These are phyloP conservation scores for Stigmatopora argus DNA, from an alignment of 2,113 vertebrate species.

Conservation along the genomic window DNA sequence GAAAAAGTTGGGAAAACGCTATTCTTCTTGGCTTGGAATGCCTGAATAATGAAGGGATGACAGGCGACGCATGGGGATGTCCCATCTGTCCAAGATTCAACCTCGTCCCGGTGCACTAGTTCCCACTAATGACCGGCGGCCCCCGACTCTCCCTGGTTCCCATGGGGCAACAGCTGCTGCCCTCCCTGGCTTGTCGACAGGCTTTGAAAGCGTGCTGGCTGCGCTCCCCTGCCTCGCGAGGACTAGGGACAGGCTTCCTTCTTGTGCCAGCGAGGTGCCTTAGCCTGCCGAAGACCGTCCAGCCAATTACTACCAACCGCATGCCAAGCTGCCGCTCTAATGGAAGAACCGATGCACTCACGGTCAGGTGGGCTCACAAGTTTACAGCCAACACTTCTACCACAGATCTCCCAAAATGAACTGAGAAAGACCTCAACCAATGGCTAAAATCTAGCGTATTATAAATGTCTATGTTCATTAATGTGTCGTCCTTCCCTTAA, in stretches of 20 bases:
- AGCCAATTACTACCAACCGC: constrained; percentile 68
- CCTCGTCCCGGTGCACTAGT: constrained; percentile 53
- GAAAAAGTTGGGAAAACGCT: constrained; percentile 20
- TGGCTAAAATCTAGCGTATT: too few species aligned
- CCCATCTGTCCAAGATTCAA: constrained; percentile 60
- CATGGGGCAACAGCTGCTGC: constrained; percentile 69
- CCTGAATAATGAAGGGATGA: constrained; percentile 35
- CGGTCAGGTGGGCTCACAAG: constrained; percentile 51
- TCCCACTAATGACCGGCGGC: constrained; percentile 70
- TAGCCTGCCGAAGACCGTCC: constrained; percentile 67
- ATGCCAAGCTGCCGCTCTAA: constrained; percentile 65
- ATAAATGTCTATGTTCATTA: too few species aligned
- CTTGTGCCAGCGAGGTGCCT: constrained; percentile 71
- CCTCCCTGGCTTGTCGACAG: constrained; percentile 49
- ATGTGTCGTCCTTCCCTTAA: too few species aligned
- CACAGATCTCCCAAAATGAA: constrained; percentile 20
- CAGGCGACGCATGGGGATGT: constrained; percentile 38
- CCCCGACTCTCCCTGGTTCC: constrained; percentile 53
- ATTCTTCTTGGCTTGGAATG: constrained; percentile 30
- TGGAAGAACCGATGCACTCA: constrained; percentile 65
- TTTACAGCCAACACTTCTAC: constrained; percentile 45
- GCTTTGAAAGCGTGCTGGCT: constrained; percentile 66
- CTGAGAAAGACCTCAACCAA: constrained; percentile 15
- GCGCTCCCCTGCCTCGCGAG: constrained; percentile 48
- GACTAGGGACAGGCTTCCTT: constrained; percentile 52